Base-by-base conservation (phyloP, 2,888 invertebrate genomes). In the Ptychoptera contaminata region DNA sequence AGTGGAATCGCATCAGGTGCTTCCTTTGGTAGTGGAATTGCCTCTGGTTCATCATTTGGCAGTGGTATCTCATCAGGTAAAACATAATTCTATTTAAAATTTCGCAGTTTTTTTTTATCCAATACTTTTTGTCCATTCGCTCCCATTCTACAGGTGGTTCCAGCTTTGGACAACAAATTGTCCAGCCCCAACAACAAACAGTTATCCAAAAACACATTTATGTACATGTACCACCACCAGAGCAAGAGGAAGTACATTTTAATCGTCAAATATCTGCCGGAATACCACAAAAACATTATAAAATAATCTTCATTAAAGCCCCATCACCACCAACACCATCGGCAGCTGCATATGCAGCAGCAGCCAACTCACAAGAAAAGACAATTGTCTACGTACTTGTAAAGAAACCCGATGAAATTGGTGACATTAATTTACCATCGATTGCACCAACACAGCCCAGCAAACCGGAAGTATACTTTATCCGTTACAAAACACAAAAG, bases 281-380 rank as follows among this genome's bases (percentile, higher is more conserved):
- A 40, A 71, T 81, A 30, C 69, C 78, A 55, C 82, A 82, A 67
- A 82, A 82, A 59, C 82, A 82, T 68, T 82, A 84, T 76, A 83
- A 83, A 66, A 84, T 84, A 67, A 82, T 84, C 71, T 83, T 84
- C 77, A 83, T 84, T 68, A 83, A 83, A 71, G 82, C 83, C 49
- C 83, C 83, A 47, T 77, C 82, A 52, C 75, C 81, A 52, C 81
- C 81, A 57, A 77, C 80, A 45, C 82, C 82, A 47, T 76, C 81
- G 50, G 80, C 77, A 0, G 82, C 82, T 56, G 38, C 37, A 41
- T 16, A 42, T 14, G 42, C 45, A 12, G 7, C 42, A 11, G 42
- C 41, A 9, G 31, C 30, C 8, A 41, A 45, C 37, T 42, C 34
- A 29, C 38, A 45, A 45, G 45, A 45, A 36, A 45, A 45, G 14